Conservation (phyloP, 1,140 invertebrate species). For the Delia radicum region DNA sequence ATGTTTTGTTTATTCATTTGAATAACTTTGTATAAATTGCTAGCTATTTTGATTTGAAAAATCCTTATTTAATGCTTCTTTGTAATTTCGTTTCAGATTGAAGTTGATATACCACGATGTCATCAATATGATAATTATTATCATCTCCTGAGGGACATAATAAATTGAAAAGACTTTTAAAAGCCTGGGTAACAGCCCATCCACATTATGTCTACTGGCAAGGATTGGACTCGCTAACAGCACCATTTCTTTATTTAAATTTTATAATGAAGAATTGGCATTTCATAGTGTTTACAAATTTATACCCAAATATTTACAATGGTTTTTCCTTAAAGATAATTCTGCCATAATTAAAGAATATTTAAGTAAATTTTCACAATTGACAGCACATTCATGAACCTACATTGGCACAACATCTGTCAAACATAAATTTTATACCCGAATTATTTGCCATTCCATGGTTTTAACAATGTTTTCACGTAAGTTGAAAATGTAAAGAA, state of each 20-base stretch:
- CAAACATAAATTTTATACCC: slow-evolving; percentile 92
- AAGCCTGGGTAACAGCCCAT: slow-evolving; percentile 95
- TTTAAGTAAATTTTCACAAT: slow-evolving; percentile 92
- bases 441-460: slow-evolving; percentile 99
- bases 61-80: too few species aligned
- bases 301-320: slow-evolving; percentile 94
- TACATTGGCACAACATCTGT: slow-evolving; percentile 85
- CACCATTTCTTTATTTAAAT: slow-evolving; percentile 95
- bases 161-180: slow-evolving; percentile 91
- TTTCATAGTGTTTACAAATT: slow-evolving; percentile 93
- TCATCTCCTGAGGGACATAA: slow-evolving; percentile 88
- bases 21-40: too few species aligned
- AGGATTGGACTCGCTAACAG: slow-evolving; percentile 95
- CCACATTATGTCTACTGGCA: slow-evolving; percentile 99
- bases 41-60: too few species aligned
- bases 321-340: slow-evolving; percentile 99
- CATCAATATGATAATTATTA: slow-evolving; percentile 97
- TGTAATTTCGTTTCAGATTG: slow-evolving; percentile 62
- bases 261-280: slow-evolving; percentile 95
- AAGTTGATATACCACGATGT: slow-evolving; percentile 98
- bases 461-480: slow-evolving; percentile 99
- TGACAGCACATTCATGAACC: slow-evolving; percentile 96
- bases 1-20: too few species aligned
- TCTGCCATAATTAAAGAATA: slow-evolving; percentile 97
- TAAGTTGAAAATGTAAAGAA: slow-evolving; percentile 62